Percentiles rank a stretch among this genome's conserved stretches.
Conservation (phyloP, 1,140 invertebrate genomes). For the Neodiprion pinetum region DNA sequence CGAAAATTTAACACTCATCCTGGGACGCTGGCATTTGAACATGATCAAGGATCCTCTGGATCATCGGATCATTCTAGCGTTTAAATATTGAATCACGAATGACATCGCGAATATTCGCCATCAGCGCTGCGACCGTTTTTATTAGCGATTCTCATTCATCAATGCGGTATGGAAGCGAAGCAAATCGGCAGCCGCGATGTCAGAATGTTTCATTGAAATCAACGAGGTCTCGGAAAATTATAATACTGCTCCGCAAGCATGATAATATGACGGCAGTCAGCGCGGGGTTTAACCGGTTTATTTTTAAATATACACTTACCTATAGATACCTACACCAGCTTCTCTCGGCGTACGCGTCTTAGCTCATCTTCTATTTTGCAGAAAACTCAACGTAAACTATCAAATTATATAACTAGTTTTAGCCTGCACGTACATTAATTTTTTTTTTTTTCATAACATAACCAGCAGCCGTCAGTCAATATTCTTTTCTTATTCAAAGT, state of each 20-base stretch:
- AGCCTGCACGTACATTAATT: neutral
- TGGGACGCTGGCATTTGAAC: too few relatives aligned
- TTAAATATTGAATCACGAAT: too few relatives aligned
- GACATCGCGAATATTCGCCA: too few relatives aligned
- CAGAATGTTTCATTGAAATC: neutral
- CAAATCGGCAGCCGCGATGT: too few relatives aligned
- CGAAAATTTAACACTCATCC: too few relatives aligned
- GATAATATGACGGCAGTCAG: neutral
- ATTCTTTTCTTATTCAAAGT: neutral
- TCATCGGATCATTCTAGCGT: too few relatives aligned
- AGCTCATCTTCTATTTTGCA: constrained; percentile 1
- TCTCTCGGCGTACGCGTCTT: neutral
- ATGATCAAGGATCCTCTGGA: too few relatives aligned
- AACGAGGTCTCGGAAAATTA: neutral
- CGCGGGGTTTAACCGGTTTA: neutral
- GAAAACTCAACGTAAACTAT: neutral
- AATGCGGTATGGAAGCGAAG: neutral
- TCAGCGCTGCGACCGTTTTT: neutral
- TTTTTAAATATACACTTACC: neutral
- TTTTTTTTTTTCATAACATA: neutral
- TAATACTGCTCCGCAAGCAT: too few relatives aligned
- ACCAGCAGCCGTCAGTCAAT: neutral
- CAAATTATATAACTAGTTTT: neutral
- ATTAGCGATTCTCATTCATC: neutral
- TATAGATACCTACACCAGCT: too few relatives aligned